Evolutionary conservation across 1,140 invertebrate genomes (phyloP).

Genomic region (Cyclina sinensis): DNA sequence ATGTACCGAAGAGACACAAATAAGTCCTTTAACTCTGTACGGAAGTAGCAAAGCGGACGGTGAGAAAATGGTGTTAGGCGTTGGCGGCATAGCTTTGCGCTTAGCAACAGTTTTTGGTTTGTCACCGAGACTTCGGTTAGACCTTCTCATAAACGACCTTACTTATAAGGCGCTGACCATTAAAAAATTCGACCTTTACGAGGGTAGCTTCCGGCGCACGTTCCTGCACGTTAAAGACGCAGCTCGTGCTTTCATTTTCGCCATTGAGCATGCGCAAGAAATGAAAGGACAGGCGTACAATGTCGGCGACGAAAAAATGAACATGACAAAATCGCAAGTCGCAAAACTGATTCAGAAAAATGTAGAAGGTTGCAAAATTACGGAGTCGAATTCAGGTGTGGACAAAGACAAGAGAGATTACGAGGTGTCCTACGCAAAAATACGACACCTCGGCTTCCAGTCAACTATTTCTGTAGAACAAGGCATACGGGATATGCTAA

Average conservation of each 20-base stretch:
- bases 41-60: conserved; percentile 80
- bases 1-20: conserved; percentile 80
- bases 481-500: conserved; percentile 73
- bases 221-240: too few species aligned
- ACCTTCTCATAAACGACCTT: too few species aligned
- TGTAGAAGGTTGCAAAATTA: conserved; percentile 71
- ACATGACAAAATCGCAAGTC: conserved; percentile 77
- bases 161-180: conserved; percentile 81
- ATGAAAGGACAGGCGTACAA: conserved; percentile 78
- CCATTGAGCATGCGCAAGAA: conserved; percentile 72
- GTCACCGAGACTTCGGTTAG: conserved; percentile 80
- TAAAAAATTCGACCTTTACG: conserved; percentile 81
- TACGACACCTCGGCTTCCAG: conserved; percentile 68
- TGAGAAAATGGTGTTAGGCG: conserved; percentile 75
- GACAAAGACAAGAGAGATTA: conserved; percentile 80
- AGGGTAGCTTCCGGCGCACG: too few species aligned
- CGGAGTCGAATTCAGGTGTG: conserved; percentile 68
- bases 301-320: too few species aligned
- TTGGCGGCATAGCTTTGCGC: conserved; percentile 76
- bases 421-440: conserved; percentile 76
- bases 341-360: conserved; percentile 72
- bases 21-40: conserved; percentile 80
- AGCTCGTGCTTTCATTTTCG: conserved; percentile 79
- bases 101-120: conserved; percentile 83
- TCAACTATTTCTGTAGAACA: conserved; percentile 75